phyloP scores from a whole-genome alignment of 2,113 vertebrate species.

The Saccopteryx bilineata region DNA sequence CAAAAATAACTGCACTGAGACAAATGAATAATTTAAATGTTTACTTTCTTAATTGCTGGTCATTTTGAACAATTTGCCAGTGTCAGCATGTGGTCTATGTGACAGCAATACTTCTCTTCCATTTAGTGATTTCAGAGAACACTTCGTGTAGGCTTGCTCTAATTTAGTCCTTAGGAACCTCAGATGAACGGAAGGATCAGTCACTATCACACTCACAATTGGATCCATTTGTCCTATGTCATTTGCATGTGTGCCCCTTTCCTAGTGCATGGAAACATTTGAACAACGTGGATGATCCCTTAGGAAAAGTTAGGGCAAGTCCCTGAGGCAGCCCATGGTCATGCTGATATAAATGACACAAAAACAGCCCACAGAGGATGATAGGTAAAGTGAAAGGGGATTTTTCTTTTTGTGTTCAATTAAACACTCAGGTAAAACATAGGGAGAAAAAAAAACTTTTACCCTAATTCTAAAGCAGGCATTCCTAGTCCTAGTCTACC shows the following conservation, averaged over 20 bases:
- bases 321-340: neutral
- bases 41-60: neutral
- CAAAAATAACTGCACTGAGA: neutral
- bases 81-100: neutral
- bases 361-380: neutral
- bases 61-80: neutral
- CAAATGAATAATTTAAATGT: neutral
- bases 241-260: neutral
- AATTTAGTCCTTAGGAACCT: neutral
- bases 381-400: accelerated
- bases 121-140: neutral
- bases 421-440: neutral
- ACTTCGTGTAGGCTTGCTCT: neutral
- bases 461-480: neutral
- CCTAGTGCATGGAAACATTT: neutral
- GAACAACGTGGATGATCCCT: neutral
- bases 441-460: neutral
- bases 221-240: neutral
- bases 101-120: neutral
- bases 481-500: neutral
- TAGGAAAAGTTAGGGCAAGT: neutral
- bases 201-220: neutral
- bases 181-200: neutral
- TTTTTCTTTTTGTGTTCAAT: neutral
- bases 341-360: neutral